Conservation (phyloP, 1,140 invertebrate genomes). For the Muscidifurax raptorellus region DNA sequence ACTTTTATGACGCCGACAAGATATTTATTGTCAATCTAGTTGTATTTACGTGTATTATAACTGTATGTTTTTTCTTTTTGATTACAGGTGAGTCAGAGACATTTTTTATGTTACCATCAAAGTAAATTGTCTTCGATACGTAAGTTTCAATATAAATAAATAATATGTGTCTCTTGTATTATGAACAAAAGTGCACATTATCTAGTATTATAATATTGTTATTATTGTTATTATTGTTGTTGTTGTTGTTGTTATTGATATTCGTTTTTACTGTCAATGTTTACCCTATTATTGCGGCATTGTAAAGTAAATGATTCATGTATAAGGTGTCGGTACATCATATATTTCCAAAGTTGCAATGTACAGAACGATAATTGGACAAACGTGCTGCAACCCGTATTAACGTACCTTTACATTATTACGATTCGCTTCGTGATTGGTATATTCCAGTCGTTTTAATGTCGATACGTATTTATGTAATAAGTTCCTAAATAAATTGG, state of each 20-base stretch:
- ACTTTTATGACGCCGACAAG: too few relatives aligned
- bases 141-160: too few relatives aligned
- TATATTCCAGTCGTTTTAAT: background rate
- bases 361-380: background rate
- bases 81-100: background rate
- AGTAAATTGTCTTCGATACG: background rate
- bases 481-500: too few relatives aligned
- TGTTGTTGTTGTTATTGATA: too few relatives aligned
- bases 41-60: background rate
- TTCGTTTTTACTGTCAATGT: background rate
- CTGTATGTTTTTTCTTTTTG: background rate
- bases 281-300: background rate
- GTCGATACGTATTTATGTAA: too few relatives aligned
- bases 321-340: background rate
- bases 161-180: too few relatives aligned
- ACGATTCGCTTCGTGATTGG: background rate
- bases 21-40: too few relatives aligned
- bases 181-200: too few relatives aligned
- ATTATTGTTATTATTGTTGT: too few relatives aligned
- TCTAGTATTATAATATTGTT: too few relatives aligned
- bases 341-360: background rate
- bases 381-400: background rate
- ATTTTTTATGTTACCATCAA: background rate
- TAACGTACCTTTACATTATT: too few relatives aligned
- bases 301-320: background rate